Evolutionary conservation across 2,888 invertebrate genomes (phyloP), one percentile per base, ranked within the genome.

Genomic region (Archips crataeganus): DNA sequence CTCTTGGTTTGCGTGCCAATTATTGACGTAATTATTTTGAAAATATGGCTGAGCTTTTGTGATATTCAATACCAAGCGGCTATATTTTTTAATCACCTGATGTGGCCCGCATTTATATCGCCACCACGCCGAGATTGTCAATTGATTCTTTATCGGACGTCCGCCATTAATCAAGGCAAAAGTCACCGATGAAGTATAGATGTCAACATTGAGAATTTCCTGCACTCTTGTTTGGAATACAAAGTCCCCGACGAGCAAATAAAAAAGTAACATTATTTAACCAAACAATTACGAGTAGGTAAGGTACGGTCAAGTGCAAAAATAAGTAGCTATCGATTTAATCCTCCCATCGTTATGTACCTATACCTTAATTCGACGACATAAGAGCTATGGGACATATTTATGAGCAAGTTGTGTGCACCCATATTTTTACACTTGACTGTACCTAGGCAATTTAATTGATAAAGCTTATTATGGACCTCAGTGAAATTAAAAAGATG

Each of bases 11-110:
- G 90, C 91, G 91, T 93, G 93, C 93, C 94, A 94, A 94, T 94
- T 94, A 94, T 94, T 92, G 92, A 89, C 89, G 93, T 92, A 91
- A 93, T 94, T 94, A 94, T 93, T 90, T 93, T 91, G 87, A 94
- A 94, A 91, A 92, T 94, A 94, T 93, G 89, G 87, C 87, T 85
- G 75, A 84, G 86, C 87, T 88, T 90, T 90, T 91, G 89, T 88
- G 85, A 88, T 91, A 90, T 92, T 93, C 90, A 90, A 89, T 88
- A 87, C 80, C 5, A 85, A 87, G 87, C 82, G 87, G 88, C 84
- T 79, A 89, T 92, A 90, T 90, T 87, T 91, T 90, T 91, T 89
- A 90, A 90, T 90, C 87, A 85, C 82, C 83, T 82, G 81, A 82
- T 83, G 80, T 77, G 82, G 80, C 75, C 80, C 77, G 80, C 87